Conservation (phyloP, 2,888 invertebrate species). For the Drosophila gaucha region DNA sequence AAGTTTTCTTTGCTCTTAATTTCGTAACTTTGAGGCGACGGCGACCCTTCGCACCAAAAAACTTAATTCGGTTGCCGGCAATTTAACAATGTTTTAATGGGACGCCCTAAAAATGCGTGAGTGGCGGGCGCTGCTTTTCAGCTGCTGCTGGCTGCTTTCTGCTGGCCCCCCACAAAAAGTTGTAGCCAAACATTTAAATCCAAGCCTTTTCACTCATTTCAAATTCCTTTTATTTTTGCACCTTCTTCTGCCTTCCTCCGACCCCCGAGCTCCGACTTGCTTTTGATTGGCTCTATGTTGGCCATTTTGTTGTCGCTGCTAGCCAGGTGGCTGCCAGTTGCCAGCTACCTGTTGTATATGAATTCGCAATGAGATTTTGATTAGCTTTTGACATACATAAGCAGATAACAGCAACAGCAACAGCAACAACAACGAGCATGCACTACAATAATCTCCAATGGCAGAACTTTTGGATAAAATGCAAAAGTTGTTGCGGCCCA, state of each 20-base stretch:
- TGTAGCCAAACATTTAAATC: conserved; percentile 38
- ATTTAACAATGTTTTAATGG: conserved; percentile 46
- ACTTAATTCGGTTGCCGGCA: conserved; percentile 38
- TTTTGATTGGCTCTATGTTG: conserved; percentile 17
- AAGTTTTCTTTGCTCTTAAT: conserved; percentile 15
- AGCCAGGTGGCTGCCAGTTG: conserved; percentile 11
- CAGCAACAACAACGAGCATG: no score
- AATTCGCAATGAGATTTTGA: conserved; percentile 74
- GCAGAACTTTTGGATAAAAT: conserved; percentile 25
- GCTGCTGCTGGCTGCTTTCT: no score
- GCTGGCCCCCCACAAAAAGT: conserved; percentile 4
- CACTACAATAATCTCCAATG: conserved; percentile 21
- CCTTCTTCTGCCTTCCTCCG: background rate
- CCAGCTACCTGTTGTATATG: conserved; percentile 56
- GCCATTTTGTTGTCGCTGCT: conserved; percentile 1
- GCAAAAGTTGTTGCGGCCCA: conserved; percentile 43
- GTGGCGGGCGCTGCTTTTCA: no score
- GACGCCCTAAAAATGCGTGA: no score
- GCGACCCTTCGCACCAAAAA: background rate
- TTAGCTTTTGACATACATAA: conserved; percentile 56
- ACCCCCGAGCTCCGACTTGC: background rate
- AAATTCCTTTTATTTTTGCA: conserved; percentile 41
- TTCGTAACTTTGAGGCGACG: conserved; percentile 1
- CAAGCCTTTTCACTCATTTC: conserved; percentile 39
- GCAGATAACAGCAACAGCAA: background rate